Percentiles rank a stretch among this genome's conserved stretches.
Conservation (phyloP, 2,888 invertebrate genomes). For the Cyaniris semiargus region DNA sequence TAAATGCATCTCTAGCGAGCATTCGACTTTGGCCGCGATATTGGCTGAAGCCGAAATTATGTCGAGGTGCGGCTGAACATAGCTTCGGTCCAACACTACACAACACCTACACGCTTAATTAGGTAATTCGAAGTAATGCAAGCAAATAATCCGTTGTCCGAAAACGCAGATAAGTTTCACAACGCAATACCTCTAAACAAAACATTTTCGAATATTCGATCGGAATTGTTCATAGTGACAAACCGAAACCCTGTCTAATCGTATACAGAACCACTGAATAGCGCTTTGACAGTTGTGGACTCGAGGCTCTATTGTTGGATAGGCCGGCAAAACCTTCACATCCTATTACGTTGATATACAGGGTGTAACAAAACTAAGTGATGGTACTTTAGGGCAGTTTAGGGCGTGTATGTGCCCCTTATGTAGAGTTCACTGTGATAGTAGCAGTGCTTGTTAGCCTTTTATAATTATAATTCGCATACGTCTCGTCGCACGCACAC, state of each 20-base stretch:
- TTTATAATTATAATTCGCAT: too few species aligned
- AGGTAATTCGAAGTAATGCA: background rate
- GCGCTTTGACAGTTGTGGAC: constrained; percentile 44
- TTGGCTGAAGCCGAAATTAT: too few species aligned
- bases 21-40: too few species aligned
- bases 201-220: constrained; percentile 5
- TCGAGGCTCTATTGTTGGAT: constrained; percentile 42
- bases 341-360: constrained; percentile 36
- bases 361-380: background rate
- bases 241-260: constrained; percentile 37
- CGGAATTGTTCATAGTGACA: constrained; percentile 33
- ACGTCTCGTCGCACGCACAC: too few species aligned
- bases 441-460: too few species aligned
- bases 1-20: too few species aligned
- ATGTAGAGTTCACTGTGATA: too few species aligned
- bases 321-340: constrained; percentile 40
- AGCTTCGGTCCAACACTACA: background rate
- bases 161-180: background rate
- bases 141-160: background rate
- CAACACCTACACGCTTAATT: background rate
- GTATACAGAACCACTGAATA: constrained; percentile 40
- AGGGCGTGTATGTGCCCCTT: too few species aligned
- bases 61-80: too few species aligned
- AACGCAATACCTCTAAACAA: background rate
- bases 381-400: too few species aligned